phyloP scores from a whole-genome alignment of 2,888 invertebrate genomes.

The Sinopyrophorus schimmeli region DNA sequence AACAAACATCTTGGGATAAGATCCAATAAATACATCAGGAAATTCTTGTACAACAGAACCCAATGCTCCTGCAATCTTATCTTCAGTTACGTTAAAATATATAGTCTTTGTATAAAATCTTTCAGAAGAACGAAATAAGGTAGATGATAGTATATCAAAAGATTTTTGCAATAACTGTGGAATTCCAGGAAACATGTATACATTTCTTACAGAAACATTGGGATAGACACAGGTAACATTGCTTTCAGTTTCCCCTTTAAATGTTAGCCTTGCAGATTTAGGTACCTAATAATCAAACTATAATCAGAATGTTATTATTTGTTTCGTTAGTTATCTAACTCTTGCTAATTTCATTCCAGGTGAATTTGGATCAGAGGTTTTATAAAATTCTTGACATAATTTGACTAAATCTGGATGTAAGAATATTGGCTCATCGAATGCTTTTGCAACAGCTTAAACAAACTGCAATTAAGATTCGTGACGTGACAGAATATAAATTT shows the following conservation, averaged over 20 bases:
- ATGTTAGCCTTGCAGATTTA: conserved; percentile 54
- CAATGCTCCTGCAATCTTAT: conserved; percentile 54
- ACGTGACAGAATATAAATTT: conserved; percentile 10
- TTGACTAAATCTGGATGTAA: conserved; percentile 56
- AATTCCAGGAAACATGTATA: conserved; percentile 72
- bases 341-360: conserved; percentile 54
- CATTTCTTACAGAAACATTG: conserved; percentile 61
- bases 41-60: conserved; percentile 53
- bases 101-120: conserved; percentile 54
- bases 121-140: conserved; percentile 51
- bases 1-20: conserved; percentile 57
- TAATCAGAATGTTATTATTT: conserved; percentile 2
- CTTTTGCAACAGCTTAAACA: conserved; percentile 58
- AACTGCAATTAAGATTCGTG: conserved; percentile 9
- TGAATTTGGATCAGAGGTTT: conserved; percentile 49
- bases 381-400: conserved; percentile 54
- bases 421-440: conserved; percentile 56
- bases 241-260: conserved; percentile 47
- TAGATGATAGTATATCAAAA: conserved; percentile 48
- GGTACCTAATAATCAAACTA: conserved; percentile 58
- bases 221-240: conserved; percentile 54
- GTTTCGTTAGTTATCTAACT: conserved; percentile 32
- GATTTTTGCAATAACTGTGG: conserved; percentile 59
- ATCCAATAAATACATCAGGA: conserved; percentile 59
- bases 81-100: conserved; percentile 56